Conservation (phyloP, 1,140 invertebrate genomes). For the Penaeus chinensis region DNA sequence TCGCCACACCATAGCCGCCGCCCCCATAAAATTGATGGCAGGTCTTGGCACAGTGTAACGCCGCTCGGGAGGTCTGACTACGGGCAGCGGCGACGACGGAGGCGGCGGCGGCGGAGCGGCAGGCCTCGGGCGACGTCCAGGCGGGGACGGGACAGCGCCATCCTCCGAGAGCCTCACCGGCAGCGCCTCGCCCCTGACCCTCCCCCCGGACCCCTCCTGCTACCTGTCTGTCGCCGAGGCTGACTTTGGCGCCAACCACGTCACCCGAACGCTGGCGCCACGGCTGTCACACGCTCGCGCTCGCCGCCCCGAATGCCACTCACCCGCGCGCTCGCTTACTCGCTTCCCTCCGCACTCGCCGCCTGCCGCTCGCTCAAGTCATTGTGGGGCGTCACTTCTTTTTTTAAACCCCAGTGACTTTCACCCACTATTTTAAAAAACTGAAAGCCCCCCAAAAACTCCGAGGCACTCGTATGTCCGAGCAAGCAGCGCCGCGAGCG, state of each 20-base stretch:
- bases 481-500: too few relatives aligned
- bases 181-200: background rate
- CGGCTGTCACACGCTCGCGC: background rate
- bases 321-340: too few relatives aligned
- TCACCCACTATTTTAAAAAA: too few relatives aligned
- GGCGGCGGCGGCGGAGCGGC: background rate
- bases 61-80: conserved; percentile 25
- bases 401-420: too few relatives aligned
- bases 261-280: conserved; percentile 12
- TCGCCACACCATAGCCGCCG: conserved; percentile 50
- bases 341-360: too few relatives aligned
- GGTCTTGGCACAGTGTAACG: conserved; percentile 53
- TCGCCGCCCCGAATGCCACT: too few relatives aligned
- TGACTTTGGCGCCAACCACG: background rate
- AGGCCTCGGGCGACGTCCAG: conserved; percentile 33
- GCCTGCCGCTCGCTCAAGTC: too few relatives aligned
- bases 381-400: too few relatives aligned
- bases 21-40: conserved; percentile 58
- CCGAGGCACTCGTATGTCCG: too few relatives aligned
- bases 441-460: too few relatives aligned
- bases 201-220: background rate
- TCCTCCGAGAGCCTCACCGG: conserved; percentile 6
- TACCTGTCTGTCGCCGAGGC: conserved; percentile 49
- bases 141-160: conserved; percentile 32
- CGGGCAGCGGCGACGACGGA: conserved; percentile 28